phyloP scores from a whole-genome alignment of 1,140 invertebrate genomes.

The Aphis gossypii region DNA sequence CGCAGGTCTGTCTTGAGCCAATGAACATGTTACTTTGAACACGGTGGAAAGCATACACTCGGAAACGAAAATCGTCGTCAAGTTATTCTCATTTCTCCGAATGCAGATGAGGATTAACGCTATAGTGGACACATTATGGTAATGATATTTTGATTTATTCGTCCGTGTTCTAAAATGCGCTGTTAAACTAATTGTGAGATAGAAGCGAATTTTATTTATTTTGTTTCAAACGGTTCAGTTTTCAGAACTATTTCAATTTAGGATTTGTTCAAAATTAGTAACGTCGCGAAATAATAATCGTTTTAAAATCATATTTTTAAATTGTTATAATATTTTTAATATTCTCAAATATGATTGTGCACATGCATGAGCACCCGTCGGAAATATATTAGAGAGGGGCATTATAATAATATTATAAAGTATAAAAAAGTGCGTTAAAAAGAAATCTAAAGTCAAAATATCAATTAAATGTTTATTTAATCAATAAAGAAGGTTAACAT shows the following conservation, averaged over 20 bases:
- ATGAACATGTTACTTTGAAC: conserved; percentile 9
- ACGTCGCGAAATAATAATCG: not conserved
- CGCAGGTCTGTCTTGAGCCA: not conserved
- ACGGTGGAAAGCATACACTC: not conserved
- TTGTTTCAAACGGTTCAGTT: not conserved
- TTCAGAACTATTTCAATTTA: not conserved
- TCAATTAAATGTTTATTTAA: too few relatives aligned
- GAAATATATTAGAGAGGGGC: too few relatives aligned
- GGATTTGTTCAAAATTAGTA: not conserved
- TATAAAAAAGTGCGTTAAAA: too few relatives aligned
- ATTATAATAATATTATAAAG: too few relatives aligned
- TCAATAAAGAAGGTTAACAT: too few relatives aligned
- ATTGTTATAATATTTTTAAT: not conserved
- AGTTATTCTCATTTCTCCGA: not conserved
- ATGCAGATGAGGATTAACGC: not conserved
- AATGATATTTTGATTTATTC: not conserved
- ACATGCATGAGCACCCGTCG: too few relatives aligned
- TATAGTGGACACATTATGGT: not conserved
- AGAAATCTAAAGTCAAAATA: too few relatives aligned
- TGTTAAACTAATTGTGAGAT: not conserved
- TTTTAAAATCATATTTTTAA: not conserved
- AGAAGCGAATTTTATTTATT: not conserved
- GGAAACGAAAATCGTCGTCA: not conserved
- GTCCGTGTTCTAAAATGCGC: not conserved
- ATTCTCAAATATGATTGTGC: not conserved